Conservation (phyloP, 2,888 invertebrate species). For the Pterobdella sp. region DNA sequence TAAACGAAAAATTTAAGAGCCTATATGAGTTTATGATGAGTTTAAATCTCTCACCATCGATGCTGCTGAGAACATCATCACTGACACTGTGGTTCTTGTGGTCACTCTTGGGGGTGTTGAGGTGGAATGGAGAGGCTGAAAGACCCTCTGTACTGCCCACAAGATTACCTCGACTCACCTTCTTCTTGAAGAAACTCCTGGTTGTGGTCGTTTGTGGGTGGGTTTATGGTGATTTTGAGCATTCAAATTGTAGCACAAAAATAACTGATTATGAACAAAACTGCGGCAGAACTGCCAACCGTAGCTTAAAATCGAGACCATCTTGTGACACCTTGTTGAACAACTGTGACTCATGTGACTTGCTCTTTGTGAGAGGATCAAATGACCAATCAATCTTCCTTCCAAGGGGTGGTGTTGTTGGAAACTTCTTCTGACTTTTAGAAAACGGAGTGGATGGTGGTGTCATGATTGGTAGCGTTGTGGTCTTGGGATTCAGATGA, state of each 20-base stretch:
- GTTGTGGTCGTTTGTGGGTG: neutral
- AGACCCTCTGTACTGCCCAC: conserved; percentile 48
- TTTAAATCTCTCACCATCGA: neutral
- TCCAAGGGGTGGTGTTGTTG: conserved; percentile 72
- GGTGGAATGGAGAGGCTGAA: conserved; percentile 29
- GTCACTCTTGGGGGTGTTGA: neutral
- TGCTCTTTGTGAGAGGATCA: conserved; percentile 69
- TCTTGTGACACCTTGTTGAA: conserved; percentile 58
- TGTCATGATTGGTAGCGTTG: conserved; percentile 42
- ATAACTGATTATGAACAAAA: neutral
- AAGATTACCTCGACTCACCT: conserved; percentile 40
- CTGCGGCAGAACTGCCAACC: neutral
- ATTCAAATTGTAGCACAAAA: neutral
- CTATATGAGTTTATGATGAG: too few species aligned
- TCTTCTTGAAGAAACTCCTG: conserved; percentile 40
- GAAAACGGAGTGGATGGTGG: conserved; percentile 55
- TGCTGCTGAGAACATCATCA: neutral
- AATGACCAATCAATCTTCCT: conserved; percentile 62
- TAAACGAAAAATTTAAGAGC: too few species aligned
- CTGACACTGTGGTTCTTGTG: conserved; percentile 44
- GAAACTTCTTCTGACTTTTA: conserved; percentile 58
- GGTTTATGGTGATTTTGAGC: neutral
- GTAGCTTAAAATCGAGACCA: conserved; percentile 20
- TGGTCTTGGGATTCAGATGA: neutral
- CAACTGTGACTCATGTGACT: conserved; percentile 83